These are phyloP conservation scores for Venustaconcha ellipsiformis DNA, from an alignment of 1,140 invertebrate species.

Conservation along the genomic window DNA sequence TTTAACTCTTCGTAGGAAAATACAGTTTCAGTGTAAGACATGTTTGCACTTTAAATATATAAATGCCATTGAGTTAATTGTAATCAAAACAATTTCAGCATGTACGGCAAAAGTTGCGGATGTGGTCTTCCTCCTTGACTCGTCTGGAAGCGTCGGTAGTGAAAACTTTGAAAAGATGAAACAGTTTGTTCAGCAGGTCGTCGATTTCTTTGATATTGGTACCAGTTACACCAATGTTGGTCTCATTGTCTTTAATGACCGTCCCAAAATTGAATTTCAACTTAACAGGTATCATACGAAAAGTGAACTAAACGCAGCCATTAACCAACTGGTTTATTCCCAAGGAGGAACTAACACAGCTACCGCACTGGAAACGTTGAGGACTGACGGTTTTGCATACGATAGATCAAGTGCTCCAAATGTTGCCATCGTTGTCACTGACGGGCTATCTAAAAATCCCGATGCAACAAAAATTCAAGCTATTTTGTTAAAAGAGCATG, in stretches of 20 bases:
- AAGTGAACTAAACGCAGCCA: constrained; percentile 25
- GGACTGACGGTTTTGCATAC: constrained; percentile 13
- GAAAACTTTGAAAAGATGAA: constrained; percentile 25
- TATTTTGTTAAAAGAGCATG: constrained; percentile 3
- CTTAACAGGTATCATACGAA: constrained; percentile 45
- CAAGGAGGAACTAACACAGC: constrained; percentile 47
- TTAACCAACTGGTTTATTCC: constrained; percentile 35
- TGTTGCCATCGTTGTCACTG: constrained; percentile 40
- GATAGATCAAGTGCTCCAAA: constrained; percentile 21
- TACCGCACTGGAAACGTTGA: constrained; percentile 9
- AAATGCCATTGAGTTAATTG: too few species aligned
- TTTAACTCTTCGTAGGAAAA: too few species aligned
- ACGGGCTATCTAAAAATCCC: constrained; percentile 29
- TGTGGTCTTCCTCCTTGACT: constrained; percentile 27
- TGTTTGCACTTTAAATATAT: too few species aligned
- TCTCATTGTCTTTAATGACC: constrained; percentile 23
- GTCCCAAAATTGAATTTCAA: constrained; percentile 44
- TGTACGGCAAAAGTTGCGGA: constrained; percentile 27
- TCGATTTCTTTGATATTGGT: constrained; percentile 50
- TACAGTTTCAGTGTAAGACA: too few species aligned
- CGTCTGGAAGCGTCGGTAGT: constrained; percentile 26
- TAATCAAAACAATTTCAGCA: constrained; percentile 1
- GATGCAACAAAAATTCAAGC: constrained; percentile 22
- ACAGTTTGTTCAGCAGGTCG: constrained; percentile 30
- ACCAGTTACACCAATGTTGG: constrained; percentile 14